Conservation (phyloP, 1,140 invertebrate species). For the Trachymyrmex septentrionalis region DNA sequence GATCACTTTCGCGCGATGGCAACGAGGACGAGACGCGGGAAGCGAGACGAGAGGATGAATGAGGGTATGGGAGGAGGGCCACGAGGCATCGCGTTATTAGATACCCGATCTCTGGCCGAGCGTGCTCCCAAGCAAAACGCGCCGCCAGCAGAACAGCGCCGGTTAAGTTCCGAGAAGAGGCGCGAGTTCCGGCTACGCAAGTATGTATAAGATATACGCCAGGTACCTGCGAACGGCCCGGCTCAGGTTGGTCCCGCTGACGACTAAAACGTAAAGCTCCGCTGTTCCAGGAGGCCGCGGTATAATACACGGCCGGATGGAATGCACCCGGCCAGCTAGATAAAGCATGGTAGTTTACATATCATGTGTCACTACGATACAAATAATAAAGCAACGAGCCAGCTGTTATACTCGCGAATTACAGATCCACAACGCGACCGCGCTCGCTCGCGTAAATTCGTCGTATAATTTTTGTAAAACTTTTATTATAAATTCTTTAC, state of each 20-base stretch:
- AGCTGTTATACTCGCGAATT: constrained; percentile 27
- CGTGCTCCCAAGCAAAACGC: constrained; percentile 79
- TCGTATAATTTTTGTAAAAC: background rate
- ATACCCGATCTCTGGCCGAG: constrained; percentile 78
- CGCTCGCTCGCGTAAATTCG: background rate
- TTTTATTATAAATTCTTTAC: background rate
- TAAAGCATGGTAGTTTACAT: constrained; percentile 54
- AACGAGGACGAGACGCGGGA: constrained; percentile 1
- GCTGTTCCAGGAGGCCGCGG: constrained; percentile 54
- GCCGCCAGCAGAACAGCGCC: constrained; percentile 78
- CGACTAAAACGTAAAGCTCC: constrained; percentile 62
- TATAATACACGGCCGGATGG: constrained; percentile 27
- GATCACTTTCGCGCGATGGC: constrained; percentile 36
- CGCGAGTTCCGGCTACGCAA: constrained; percentile 83
- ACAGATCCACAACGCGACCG: background rate
- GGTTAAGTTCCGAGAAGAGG: constrained; percentile 80
- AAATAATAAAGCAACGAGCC: constrained; percentile 47
- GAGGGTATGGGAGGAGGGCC: constrained; percentile 54
- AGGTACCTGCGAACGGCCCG: constrained; percentile 44
- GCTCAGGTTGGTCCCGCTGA: constrained; percentile 71
- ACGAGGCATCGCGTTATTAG: constrained; percentile 79
- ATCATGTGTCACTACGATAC: constrained; percentile 49
- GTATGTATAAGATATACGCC: constrained; percentile 58
- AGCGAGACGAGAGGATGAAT: constrained; percentile 38
- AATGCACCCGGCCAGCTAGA: constrained; percentile 50